Conservation (phyloP, 2,113 vertebrate genomes). For the Trinectes maculatus region DNA sequence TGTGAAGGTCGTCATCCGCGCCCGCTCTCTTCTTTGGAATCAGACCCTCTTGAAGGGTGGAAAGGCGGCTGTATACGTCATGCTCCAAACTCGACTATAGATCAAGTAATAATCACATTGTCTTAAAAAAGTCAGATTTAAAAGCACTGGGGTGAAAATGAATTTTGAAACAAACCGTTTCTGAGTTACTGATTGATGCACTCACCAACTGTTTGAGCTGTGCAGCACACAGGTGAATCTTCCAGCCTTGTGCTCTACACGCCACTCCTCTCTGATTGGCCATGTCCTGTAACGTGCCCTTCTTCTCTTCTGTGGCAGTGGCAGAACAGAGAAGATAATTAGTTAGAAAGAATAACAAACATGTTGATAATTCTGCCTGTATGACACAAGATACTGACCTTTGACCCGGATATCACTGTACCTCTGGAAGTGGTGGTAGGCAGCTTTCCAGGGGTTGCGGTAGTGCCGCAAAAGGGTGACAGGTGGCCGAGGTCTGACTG, state of each 20-base stretch:
- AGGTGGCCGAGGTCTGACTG: conserved; percentile 90
- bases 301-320: conserved; percentile 93
- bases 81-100: conserved; percentile 93
- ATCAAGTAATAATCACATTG: not conserved
- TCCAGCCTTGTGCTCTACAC: conserved; percentile 97
- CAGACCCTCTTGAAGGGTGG: conserved; percentile 93
- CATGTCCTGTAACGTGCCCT: conserved; percentile 94
- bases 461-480: conserved; percentile 96
- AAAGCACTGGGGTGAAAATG: too few species aligned
- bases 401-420: conserved; percentile 97
- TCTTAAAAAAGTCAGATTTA: not conserved
- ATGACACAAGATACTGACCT: conserved; percentile 81
- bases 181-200: conserved; percentile 10
- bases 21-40: conserved; percentile 98
- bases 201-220: conserved; percentile 96
- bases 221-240: conserved; percentile 96
- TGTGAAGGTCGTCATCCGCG: conserved; percentile 93
- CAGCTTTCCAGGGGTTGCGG: conserved; percentile 98
- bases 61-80: conserved; percentile 95
- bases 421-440: conserved; percentile 98
- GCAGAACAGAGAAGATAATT: not conserved
- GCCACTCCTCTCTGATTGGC: conserved; percentile 97
- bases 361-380: too few species aligned
- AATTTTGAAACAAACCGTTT: too few species aligned
- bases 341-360: not conserved